Conservation (phyloP, 2,113 vertebrate species). For the Nymphicus hollandicus region DNA sequence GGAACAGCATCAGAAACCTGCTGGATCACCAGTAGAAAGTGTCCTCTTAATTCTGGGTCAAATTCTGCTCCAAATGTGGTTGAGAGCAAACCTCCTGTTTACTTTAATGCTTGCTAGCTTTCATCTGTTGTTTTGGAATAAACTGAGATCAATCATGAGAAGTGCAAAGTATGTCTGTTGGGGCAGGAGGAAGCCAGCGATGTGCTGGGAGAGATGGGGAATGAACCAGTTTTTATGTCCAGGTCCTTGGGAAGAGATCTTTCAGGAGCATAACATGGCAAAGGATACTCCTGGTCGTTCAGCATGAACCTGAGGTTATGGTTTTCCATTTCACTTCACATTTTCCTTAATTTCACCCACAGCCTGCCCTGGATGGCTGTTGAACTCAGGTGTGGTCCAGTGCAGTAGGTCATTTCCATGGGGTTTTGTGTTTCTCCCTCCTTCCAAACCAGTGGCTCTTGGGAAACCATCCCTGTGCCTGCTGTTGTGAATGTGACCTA, state of each 20-base stretch:
- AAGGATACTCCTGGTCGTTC: not conserved
- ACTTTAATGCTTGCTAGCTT: constrained; percentile 43
- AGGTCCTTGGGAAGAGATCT: not conserved
- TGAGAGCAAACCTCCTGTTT: constrained; percentile 24
- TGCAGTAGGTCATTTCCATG: not conserved
- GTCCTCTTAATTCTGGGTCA: constrained; percentile 53
- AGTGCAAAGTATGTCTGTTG: not conserved
- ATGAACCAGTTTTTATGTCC: not conserved
- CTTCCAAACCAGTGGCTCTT: not conserved
- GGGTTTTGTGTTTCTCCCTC: not conserved
- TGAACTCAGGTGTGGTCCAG: not conserved
- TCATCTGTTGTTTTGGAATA: constrained; percentile 46
- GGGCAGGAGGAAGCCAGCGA: not conserved
- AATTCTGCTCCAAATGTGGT: constrained; percentile 55
- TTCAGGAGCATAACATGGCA: accelerated
- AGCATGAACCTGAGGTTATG: not conserved
- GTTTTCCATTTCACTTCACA: not conserved
- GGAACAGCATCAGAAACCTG: constrained; percentile 66
- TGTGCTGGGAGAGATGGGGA: not conserved
- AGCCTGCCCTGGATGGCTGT: not conserved
- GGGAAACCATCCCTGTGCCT: not conserved
- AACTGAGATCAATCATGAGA: constrained; percentile 1
- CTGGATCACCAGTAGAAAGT: constrained; percentile 3
- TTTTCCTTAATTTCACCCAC: not conserved
- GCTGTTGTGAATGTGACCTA: not conserved